These are phyloP conservation scores for Orthosia gracilis DNA, from an alignment of 2,888 invertebrate genomes.

Conservation along the genomic window DNA sequence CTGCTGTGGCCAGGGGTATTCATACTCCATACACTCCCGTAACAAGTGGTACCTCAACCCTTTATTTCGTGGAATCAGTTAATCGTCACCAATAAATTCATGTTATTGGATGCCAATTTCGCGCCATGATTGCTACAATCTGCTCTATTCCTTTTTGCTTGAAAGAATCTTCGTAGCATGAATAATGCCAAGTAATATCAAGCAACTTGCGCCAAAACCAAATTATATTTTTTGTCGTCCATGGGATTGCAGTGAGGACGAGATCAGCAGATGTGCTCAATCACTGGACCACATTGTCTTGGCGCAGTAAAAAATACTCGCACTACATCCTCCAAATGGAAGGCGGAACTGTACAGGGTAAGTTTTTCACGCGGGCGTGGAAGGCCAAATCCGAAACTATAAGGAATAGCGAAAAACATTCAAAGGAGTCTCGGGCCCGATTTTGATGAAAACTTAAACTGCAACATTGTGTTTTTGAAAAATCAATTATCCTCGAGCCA, in stretches of 20 bases:
- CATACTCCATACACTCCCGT: background rate
- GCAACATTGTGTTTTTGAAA: too few relatives aligned
- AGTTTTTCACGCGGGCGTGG: too few relatives aligned
- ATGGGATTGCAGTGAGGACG: conserved; percentile 3
- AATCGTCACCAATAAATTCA: background rate
- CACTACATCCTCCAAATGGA: background rate
- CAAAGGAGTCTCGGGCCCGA: too few relatives aligned
- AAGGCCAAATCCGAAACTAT: too few relatives aligned
- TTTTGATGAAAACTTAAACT: too few relatives aligned
- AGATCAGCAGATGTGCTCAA: conserved; percentile 25
- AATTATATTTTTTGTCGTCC: conserved; percentile 28
- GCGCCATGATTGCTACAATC: too few relatives aligned
- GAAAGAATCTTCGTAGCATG: background rate
- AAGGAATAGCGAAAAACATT: too few relatives aligned
- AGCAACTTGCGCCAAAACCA: conserved; percentile 14
- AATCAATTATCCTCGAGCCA: too few relatives aligned
- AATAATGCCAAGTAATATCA: conserved; percentile 1
- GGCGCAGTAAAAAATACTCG: conserved; percentile 12
- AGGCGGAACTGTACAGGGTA: background rate
- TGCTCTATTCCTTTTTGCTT: background rate
- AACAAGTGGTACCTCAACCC: background rate
- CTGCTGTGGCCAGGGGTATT: background rate
- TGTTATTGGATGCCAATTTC: background rate
- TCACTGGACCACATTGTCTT: conserved; percentile 32
- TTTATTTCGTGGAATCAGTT: conserved; percentile 3